Conservation (phyloP, 2,888 invertebrate species). For the Psylliodes chrysocephalus region DNA sequence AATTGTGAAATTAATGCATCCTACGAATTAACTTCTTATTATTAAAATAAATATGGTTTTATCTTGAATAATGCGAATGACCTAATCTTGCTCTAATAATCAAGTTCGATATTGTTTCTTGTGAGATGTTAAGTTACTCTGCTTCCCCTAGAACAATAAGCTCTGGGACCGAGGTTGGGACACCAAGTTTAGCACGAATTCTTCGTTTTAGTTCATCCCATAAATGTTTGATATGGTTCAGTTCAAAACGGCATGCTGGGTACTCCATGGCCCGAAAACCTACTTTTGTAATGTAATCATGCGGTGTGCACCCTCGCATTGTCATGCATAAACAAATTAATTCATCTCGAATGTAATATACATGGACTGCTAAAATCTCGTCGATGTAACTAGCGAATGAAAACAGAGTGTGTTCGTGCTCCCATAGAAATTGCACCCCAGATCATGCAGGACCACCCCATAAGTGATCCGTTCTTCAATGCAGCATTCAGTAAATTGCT, state of each 20-base stretch:
- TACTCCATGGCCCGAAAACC: conserved; percentile 8
- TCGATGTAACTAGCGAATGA: conserved; percentile 29
- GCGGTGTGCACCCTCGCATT: conserved; percentile 30
- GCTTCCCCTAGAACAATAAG: too few relatives aligned
- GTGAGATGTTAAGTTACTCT: too few relatives aligned
- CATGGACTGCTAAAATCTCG: conserved; percentile 33
- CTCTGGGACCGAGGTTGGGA: too few relatives aligned
- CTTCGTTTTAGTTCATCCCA: not conserved
- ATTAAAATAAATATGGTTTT: too few relatives aligned
- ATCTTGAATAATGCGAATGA: too few relatives aligned
- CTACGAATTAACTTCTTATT: too few relatives aligned
- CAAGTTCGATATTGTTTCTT: too few relatives aligned
- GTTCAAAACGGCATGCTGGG: conserved; percentile 12
- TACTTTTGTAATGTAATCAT: conserved; percentile 29
- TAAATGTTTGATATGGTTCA: not conserved
- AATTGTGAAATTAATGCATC: too few relatives aligned
- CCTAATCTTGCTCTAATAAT: too few relatives aligned
- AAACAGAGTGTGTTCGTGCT: conserved; percentile 22
- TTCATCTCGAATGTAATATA: conserved; percentile 25
- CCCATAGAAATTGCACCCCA: too few relatives aligned
- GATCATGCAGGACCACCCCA: too few relatives aligned
- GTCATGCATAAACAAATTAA: conserved; percentile 27
- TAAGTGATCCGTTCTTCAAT: conserved; percentile 12
- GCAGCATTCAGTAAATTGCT: conserved; percentile 6
- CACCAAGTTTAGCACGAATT: not conserved